Base-by-base conservation (phyloP, 2,888 invertebrate genomes). In the Tuberolachnus salignus region DNA sequence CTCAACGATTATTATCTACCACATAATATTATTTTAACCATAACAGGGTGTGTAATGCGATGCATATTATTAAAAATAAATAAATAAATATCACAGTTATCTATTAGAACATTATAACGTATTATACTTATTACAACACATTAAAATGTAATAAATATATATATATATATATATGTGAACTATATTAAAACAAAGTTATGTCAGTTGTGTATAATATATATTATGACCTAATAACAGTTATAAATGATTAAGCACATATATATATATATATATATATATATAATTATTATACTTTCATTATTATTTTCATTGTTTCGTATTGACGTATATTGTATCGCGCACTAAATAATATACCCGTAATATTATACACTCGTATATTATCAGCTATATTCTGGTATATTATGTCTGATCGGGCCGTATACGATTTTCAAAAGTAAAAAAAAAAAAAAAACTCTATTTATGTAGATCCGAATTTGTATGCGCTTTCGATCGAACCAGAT, bases 211-310 rank as follows among this genome's bases (percentile, higher is more conserved):
- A 14, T 53, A 69, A 69, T 53, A 21, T 26, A 69, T 53, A 64
- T 4, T 44, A 57, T 21, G 23, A 16, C 57, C 26, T 51, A 34
- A 46, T 46, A 23, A 21, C n/a, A 44, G 55, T 44, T 70, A 51
- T 67, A 67, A 34, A 67, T 51, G 16, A 19, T 34, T 4, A 34
- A 34, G 34, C 34, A 61, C 34, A 61, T n/a, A 42, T 61, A 69
- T 61, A 59, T 57, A 19, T 6, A 42, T n/a, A 46, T 44, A n/a
- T 57, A 70, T 23, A 57, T 23, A 46, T 23, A 16, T 66, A 16
- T 71, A 71, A 71, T 71, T 71, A 71, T 71, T 71, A 59, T 23
- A 71, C 70, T 57, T 71, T 71, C 70, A 71, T 71, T 71, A 71
- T 71, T 59, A 11, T 59, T 71, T 71, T 23, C 71, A 71, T 71